Conservation (phyloP, 2,888 invertebrate species). For the Drosophila colorata region DNA sequence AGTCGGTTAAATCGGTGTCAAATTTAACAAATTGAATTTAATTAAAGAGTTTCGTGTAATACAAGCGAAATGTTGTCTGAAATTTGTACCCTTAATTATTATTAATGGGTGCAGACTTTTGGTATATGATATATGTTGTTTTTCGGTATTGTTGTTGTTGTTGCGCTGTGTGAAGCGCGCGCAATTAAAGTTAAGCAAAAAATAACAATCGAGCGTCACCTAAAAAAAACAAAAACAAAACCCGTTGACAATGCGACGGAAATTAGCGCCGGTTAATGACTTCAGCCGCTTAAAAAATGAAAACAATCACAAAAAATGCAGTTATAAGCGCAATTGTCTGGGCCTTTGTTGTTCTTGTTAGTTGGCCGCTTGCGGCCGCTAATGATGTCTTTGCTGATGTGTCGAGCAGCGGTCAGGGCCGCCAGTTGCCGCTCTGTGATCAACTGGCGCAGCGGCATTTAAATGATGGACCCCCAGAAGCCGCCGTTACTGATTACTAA, state of each 20-base stretch:
- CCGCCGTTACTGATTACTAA: constrained; percentile 54
- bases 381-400: constrained; percentile 47
- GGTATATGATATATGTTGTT: constrained; percentile 3
- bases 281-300: constrained; percentile 7
- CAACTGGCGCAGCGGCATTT: constrained; percentile 55
- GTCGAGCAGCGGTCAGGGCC: constrained; percentile 66
- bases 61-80: constrained; percentile 10
- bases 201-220: constrained; percentile 12
- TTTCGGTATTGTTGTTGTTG: constrained; percentile 10
- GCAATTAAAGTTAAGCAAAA: constrained; percentile 38
- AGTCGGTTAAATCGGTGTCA: constrained; percentile 34
- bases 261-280: constrained; percentile 62
- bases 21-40: constrained; percentile 51
- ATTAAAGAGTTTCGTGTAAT: constrained; percentile 46
- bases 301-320: neutral
- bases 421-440: constrained; percentile 67
- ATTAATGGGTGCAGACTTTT: constrained; percentile 37
- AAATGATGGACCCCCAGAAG: constrained; percentile 71
- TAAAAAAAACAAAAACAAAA: constrained; percentile 26
- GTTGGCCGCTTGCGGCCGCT: constrained; percentile 9
- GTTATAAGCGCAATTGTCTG: constrained; percentile 1
- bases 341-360: constrained; percentile 32
- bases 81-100: constrained; percentile 46
- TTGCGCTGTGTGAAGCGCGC: constrained; percentile 33
- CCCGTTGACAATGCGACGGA: constrained; percentile 68